Conservation (phyloP, 1,140 invertebrate genomes). For the Drosophila watanabei region DNA sequence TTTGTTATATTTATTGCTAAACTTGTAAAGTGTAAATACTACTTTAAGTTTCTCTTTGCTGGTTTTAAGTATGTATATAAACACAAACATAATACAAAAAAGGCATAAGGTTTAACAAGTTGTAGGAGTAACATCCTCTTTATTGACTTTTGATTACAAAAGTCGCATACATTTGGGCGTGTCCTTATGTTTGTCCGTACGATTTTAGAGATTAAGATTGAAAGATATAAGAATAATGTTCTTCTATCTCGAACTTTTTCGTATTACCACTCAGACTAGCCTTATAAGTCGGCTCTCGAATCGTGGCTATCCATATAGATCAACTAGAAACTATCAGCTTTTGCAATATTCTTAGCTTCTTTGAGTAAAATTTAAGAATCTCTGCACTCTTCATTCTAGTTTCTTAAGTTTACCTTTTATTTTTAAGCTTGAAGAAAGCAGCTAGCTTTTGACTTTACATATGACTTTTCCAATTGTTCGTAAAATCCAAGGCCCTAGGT, state of each 20-base stretch:
- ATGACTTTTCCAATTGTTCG: constrained; percentile 6
- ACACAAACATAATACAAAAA: not conserved
- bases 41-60: not conserved
- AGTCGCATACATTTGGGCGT: not conserved
- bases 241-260: not conserved
- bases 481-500: not conserved
- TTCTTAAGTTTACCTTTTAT: not conserved
- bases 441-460: not conserved
- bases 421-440: not conserved
- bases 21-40: not conserved
- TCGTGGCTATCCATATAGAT: not conserved
- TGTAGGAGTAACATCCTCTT: not conserved
- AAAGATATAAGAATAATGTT: not conserved
- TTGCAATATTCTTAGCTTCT: not conserved
- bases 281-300: not conserved
- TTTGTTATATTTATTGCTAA: not conserved
- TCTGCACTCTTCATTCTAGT: too few species aligned
- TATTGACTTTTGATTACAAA: too few species aligned
- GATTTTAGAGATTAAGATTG: not conserved
- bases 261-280: not conserved
- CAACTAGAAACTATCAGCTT: not conserved
- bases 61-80: not conserved
- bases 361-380: too few species aligned
- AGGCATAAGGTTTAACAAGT: not conserved
- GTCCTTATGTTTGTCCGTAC: not conserved